Evolutionary conservation across 2,888 invertebrate genomes (phyloP).

Genomic region (Vannuccia rotundouncinata): DNA sequence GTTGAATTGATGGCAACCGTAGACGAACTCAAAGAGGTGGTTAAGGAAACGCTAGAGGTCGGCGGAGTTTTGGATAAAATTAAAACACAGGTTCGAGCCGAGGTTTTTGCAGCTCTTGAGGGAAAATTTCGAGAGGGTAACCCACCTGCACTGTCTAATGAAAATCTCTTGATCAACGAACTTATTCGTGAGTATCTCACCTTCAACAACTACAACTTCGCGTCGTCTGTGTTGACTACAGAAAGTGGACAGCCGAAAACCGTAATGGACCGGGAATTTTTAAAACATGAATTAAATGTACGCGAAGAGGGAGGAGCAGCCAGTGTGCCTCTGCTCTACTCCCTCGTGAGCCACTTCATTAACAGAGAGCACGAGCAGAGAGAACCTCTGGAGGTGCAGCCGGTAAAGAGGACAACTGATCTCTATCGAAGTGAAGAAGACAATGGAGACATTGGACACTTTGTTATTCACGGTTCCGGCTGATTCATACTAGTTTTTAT

Average conservation of each 20-base stretch:
- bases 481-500: no score
- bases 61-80: constrained; percentile 12
- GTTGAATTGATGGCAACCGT: not conserved
- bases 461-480: no score
- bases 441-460: no score
- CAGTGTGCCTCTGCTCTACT: not conserved
- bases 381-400: no score
- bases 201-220: constrained; percentile 8
- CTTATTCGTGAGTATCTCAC: constrained; percentile 21
- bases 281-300: not conserved
- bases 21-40: constrained; percentile 14
- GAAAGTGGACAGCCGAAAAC: constrained; percentile 22
- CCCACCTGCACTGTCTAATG: constrained; percentile 1
- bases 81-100: constrained; percentile 22
- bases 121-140: not conserved
- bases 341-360: not conserved
- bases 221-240: not conserved
- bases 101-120: not conserved
- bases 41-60: constrained; percentile 4
- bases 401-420: no score
- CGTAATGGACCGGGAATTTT: constrained; percentile 19
- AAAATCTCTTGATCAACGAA: constrained; percentile 18
- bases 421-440: no score
- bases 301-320: not conserved
- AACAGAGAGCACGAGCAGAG: no score